These are phyloP conservation scores for Morinoia aosen DNA, from an alignment of 2,888 invertebrate genomes.

Conservation along the genomic window DNA sequence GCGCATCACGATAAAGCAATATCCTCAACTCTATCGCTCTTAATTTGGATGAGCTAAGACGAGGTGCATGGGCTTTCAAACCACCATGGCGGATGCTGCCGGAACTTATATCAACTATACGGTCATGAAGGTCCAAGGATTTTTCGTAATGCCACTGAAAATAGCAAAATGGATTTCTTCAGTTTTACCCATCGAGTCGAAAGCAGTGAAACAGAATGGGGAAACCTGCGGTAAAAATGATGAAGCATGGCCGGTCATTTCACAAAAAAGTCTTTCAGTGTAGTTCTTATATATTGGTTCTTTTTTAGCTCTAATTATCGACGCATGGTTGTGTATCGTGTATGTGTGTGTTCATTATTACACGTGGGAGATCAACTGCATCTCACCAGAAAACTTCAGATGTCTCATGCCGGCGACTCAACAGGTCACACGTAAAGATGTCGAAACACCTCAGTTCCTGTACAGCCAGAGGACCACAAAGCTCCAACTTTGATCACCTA, in stretches of 20 bases:
- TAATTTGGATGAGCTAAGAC: not conserved
- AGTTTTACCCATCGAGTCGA: no score
- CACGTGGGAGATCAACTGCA: not conserved
- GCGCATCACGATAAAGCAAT: not conserved
- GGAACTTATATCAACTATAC: not conserved
- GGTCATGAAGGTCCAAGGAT: not conserved
- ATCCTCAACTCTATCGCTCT: not conserved
- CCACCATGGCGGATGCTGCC: not conserved
- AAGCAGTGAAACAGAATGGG: no score
- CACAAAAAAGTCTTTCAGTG: not conserved
- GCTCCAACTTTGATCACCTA: no score
- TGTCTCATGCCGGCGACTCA: not conserved
- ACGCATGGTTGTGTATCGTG: not conserved
- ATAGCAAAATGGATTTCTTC: no score
- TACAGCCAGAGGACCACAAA: no score
- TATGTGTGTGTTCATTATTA: not conserved
- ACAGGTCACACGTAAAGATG: not conserved
- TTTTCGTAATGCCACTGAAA: not conserved
- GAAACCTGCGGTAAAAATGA: no score
- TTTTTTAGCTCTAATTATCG: not conserved
- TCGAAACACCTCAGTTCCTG: not conserved
- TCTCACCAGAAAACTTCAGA: not conserved
- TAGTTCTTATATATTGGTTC: not conserved
- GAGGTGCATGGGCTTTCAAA: not conserved
- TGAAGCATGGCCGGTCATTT: not conserved